A percentile compares a stretch with the other conserved stretches of the same genome.
Conservation (phyloP, 2,113 vertebrate species). For the Nycticorax nycticorax region DNA sequence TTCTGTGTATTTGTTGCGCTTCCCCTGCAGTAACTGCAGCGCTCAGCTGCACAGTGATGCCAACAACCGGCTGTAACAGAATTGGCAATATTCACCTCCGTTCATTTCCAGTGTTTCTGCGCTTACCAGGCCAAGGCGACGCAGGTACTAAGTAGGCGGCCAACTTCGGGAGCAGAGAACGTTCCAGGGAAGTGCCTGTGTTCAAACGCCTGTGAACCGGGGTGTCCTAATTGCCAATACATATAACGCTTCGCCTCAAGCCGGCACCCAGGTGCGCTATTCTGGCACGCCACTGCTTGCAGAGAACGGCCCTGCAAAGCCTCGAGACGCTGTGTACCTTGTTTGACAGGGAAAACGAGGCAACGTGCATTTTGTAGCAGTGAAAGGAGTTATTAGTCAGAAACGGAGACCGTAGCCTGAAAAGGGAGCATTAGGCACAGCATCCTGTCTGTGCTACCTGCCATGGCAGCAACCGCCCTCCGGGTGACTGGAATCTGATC, state of each 20-base stretch:
- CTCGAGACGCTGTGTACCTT: neutral
- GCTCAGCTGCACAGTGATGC: neutral
- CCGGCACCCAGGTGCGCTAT: neutral
- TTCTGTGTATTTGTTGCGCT: neutral
- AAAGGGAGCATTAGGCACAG: neutral
- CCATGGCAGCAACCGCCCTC: neutral
- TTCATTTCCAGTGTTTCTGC: neutral
- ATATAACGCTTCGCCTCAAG: neutral
- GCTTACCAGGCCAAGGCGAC: neutral
- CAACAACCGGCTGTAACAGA: neutral
- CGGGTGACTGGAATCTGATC: neutral
- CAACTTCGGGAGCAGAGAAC: neutral
- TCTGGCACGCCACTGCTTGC: neutral
- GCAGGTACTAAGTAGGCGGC: rapidly evolving
- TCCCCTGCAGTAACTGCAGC: neutral
- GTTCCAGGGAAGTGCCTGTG: neutral
- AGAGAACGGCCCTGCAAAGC: neutral
- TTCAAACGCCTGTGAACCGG: neutral
- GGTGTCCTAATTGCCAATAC: neutral
- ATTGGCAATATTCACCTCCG: neutral
- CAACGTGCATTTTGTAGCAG: neutral
- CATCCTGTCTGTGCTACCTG: neutral
- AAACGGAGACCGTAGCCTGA: neutral
- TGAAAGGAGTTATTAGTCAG: neutral
- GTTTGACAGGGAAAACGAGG: neutral